Conservation (phyloP, 2,113 vertebrate genomes). For the Puntigrus tetrazona region DNA sequence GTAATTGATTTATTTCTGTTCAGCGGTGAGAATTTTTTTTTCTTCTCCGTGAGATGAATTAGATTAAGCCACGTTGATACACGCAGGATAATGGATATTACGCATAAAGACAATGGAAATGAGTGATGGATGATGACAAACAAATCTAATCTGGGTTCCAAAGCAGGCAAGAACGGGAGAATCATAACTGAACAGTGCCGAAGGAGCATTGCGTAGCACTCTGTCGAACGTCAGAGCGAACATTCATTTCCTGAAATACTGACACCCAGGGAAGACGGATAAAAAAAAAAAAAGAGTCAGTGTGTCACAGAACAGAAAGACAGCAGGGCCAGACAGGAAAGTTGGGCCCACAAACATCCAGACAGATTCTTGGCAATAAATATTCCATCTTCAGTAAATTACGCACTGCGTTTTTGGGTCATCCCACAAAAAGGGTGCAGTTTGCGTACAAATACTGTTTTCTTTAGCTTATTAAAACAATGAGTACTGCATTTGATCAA, state of each 20-base stretch:
- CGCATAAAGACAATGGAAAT: conserved; percentile 49
- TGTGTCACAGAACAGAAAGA: neutral
- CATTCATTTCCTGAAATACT: conserved; percentile 34
- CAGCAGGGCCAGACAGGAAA: neutral
- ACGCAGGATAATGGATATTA: conserved; percentile 54
- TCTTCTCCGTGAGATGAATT: conserved; percentile 69
- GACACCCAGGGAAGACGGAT: conserved; percentile 19
- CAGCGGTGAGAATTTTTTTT: conserved; percentile 70
- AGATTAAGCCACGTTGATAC: conserved; percentile 59
- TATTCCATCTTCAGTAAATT: neutral
- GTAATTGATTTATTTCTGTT: conserved; percentile 76
- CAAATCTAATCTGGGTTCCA: neutral
- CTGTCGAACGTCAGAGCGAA: conserved; percentile 5
- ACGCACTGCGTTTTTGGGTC: neutral
- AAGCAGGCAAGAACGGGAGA: neutral
- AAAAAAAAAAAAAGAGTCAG: conserved; percentile 28
- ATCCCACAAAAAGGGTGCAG: neutral
- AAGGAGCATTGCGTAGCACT: neutral
- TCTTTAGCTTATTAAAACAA: too few relatives aligned
- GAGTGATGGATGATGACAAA: conserved; percentile 40
- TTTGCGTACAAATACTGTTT: too few relatives aligned
- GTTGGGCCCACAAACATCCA: neutral
- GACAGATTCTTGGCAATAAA: conserved; percentile 22
- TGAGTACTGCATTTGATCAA: too few relatives aligned
- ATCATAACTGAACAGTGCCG: neutral